phyloP scores from a whole-genome alignment of 2,113 vertebrate genomes.

The Campylorhamphus procurvoides region DNA sequence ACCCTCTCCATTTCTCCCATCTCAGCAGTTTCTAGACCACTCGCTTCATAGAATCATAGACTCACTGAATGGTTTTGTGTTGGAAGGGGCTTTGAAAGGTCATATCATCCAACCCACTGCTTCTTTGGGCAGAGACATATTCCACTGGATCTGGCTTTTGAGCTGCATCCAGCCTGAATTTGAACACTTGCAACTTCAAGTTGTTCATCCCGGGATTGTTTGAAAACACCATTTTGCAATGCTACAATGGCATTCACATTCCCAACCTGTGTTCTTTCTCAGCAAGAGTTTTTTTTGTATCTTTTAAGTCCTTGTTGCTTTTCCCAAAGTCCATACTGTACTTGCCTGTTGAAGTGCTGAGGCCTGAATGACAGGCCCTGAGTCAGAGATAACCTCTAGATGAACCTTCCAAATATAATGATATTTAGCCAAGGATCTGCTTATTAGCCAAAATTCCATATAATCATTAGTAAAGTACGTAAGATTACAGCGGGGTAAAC shows the following conservation, averaged over 20 bases:
- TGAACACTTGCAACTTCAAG: not conserved
- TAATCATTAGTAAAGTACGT: too few species aligned
- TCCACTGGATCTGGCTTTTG: fast-evolving
- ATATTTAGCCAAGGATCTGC: too few species aligned
- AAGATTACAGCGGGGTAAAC: too few species aligned
- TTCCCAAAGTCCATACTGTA: not conserved
- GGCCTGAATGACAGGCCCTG: too few species aligned
- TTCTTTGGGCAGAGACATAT: not conserved
- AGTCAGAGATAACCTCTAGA: too few species aligned
- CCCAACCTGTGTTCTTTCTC: not conserved
- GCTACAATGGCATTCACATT: not conserved
- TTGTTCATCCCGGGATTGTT: not conserved
- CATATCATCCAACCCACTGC: fast-evolving
- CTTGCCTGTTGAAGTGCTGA: not conserved
- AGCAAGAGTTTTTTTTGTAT: not conserved
- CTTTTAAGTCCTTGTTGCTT: not conserved
- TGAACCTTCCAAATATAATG: too few species aligned
- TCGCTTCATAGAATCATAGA: not conserved
- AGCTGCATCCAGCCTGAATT: not conserved
- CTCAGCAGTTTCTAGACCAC: not conserved
- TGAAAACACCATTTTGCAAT: not conserved
- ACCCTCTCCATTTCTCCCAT: not conserved
- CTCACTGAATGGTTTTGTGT: not conserved
- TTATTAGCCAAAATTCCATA: too few species aligned
- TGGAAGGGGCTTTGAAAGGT: not conserved